These are phyloP conservation scores for Solenopsis invicta DNA, from an alignment of 1,140 invertebrate genomes.

Conservation along the genomic window DNA sequence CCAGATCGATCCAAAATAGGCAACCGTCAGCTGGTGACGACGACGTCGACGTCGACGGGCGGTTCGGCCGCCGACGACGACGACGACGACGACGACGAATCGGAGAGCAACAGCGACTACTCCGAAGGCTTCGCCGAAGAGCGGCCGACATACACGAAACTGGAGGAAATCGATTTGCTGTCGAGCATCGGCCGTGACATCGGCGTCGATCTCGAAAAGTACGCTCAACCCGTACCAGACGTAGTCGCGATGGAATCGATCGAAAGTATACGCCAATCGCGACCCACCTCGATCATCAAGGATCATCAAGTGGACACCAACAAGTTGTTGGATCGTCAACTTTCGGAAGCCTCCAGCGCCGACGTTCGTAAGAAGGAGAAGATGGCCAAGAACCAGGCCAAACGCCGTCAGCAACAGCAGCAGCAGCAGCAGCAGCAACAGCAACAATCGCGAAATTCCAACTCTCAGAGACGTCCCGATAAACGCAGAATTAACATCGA, in stretches of 20 bases:
- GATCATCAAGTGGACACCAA: constrained; percentile 81
- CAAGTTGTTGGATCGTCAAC: constrained; percentile 79
- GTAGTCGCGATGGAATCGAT: constrained; percentile 83
- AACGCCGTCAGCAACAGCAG: constrained; percentile 78
- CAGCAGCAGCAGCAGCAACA: constrained; percentile 73
- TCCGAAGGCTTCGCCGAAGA: constrained; percentile 79
- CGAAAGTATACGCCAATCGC: constrained; percentile 67
- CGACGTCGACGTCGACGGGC: constrained; percentile 55
- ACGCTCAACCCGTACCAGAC: constrained; percentile 84
- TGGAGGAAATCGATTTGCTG: constrained; percentile 85
- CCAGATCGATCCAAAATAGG: constrained; percentile 78
- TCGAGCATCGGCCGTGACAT: constrained; percentile 85
- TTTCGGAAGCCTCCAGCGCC: constrained; percentile 73
- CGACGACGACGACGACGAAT: constrained; percentile 70
- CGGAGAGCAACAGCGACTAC: constrained; percentile 77
- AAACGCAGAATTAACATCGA: constrained; percentile 81
- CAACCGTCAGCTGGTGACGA: constrained; percentile 70
- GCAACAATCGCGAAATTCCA: constrained; percentile 65
- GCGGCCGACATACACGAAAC: constrained; percentile 80
- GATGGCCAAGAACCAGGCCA: constrained; percentile 84
- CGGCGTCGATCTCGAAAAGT: constrained; percentile 84
- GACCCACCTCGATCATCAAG: constrained; percentile 56
- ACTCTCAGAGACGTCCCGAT: constrained; percentile 77
- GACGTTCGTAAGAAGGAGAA: constrained; percentile 85
- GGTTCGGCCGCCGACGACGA: constrained; percentile 67